Base-by-base conservation (phyloP, 1,140 invertebrate species). In the Drosophila elegans region DNA sequence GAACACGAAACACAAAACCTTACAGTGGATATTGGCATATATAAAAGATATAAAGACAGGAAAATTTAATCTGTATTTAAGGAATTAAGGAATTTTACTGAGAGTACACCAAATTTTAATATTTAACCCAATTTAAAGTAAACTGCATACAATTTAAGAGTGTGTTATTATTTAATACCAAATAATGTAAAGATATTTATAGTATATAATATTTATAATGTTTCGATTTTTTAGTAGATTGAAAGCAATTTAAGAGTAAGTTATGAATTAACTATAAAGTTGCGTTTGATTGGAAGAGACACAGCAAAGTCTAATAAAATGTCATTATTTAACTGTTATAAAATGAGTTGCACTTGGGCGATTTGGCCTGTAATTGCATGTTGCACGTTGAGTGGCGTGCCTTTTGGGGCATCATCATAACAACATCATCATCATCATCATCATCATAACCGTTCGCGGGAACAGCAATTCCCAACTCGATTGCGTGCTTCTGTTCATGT, bases 321-420 rank as follows among this genome's bases (percentile, higher is more conserved):
- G 12, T 0, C 12, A 3, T 4, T 11, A 4, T n/a, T 39, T n/a
- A n/a, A 42, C 4, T 42, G n/a, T 4, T 16, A 16, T 16, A 42
- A 16, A 42, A 16, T 0, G 4, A 3, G 27, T 62, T 49, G 10
- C 44, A 39, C 44, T 51, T 64, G 64, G 36, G 12, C 25, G 5
- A 12, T 16, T 38, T 11, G 25, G 9, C 59, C 72, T 74, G 72
- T 74, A 55, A 62, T 74, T 74, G 72, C 72, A 74, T 74, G 71
- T 74, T 74, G 72, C 72, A 74, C n/a, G 71, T 74, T 52, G 61
- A 68, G 64, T 67, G 64, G 61, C 46, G 11, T 42, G 61, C 66
- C 64, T 61, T 59, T 60, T 61, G 54, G 54, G 45, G 41, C 38
- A 61, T 52, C 71, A 54, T 54, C 57, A 41, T 32, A 36, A 57